Base-by-base conservation (phyloP, 2,113 vertebrate genomes). In the Oceanites oceanicus region DNA sequence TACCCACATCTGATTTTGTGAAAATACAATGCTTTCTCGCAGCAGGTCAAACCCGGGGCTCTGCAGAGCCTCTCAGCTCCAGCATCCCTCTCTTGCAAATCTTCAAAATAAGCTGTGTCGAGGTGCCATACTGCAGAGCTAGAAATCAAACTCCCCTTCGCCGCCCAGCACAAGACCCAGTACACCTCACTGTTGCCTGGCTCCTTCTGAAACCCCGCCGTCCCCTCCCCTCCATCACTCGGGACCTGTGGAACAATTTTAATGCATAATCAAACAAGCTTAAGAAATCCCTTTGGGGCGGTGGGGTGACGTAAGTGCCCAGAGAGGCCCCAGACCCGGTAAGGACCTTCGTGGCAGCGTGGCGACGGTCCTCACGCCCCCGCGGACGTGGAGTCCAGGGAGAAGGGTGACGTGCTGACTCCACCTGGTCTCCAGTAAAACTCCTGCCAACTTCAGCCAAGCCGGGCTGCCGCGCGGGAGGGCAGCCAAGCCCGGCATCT, bases 321-420 rank as follows among this genome's bases (percentile, higher is more conserved):
- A 16, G 49, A 56, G 53, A 73, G 38, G 14, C 23, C 7, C 42
- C 40, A 45, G 45, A n/a, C 15, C 30, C 19, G 0, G 3, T 1
- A 16, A 47, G 26, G 67, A 74, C 8, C 15, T 36, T 1, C 0
- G 1, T 19, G 66, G 66, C 58, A 67, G 42, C 1, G 1, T 1
- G 2, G 30, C 36, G 38, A 22, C 3, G 3, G n/a, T 40, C 42
- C 75, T 82, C 18, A 22, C 0, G 0, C 11, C 14, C n/a, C 49
- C 6, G 0, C 0, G 13, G 34, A 25, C 2, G 0, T 1, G 18
- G 45, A 53, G 58, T 73, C 14, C 72, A 44, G 32, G 47, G 47
- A 49, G 22, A 13, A 44, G 44, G 58, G 30, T 2, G 27, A 61
- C 40, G 42, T 32, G 18, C 14, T 34, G 26, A 47, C 47, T 71